A percentile compares a stretch with the other conserved stretches of the same genome.
Evolutionary conservation across 1,140 invertebrate species (phyloP).

Genomic region (Nautilus pompilius): DNA sequence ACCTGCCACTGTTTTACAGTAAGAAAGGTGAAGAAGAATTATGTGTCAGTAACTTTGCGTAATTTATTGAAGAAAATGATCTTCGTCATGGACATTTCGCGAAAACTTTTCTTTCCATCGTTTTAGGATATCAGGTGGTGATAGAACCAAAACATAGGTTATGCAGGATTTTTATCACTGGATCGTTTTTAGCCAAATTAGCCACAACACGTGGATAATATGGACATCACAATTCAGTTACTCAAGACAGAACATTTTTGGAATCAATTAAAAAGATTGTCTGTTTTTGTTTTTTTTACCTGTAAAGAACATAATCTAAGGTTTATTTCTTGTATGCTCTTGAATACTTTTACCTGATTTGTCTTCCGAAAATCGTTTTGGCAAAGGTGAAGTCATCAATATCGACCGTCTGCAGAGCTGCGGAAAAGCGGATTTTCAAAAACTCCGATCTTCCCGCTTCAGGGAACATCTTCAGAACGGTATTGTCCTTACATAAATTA

Average conservation of each 20-base stretch:
- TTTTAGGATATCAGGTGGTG: no score
- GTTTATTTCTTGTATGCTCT: background rate
- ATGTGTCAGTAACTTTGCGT: no score
- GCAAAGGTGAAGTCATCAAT: constrained; percentile 23
- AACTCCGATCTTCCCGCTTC: constrained; percentile 22
- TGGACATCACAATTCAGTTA: background rate
- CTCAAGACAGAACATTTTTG: background rate
- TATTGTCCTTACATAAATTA: constrained; percentile 10
- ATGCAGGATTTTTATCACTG: no score
- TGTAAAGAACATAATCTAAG: background rate
- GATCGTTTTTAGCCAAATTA: background rate
- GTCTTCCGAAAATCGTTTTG: constrained; percentile 8
- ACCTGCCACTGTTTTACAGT: no score
- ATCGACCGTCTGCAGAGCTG: constrained; percentile 10
- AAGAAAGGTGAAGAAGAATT: no score
- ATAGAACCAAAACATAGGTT: no score
- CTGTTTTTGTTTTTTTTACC: background rate
- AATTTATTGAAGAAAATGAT: no score
- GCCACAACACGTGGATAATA: background rate
- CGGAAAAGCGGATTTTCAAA: constrained; percentile 14
- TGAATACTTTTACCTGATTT: constrained; percentile 15
- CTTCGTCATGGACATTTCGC: no score
- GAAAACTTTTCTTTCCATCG: no score
- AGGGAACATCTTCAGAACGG: constrained; percentile 12
- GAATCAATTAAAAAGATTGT: background rate